phyloP scores from a whole-genome alignment of 2,797 vertebrate genomes.

The Phoeniculus purpureus region DNA sequence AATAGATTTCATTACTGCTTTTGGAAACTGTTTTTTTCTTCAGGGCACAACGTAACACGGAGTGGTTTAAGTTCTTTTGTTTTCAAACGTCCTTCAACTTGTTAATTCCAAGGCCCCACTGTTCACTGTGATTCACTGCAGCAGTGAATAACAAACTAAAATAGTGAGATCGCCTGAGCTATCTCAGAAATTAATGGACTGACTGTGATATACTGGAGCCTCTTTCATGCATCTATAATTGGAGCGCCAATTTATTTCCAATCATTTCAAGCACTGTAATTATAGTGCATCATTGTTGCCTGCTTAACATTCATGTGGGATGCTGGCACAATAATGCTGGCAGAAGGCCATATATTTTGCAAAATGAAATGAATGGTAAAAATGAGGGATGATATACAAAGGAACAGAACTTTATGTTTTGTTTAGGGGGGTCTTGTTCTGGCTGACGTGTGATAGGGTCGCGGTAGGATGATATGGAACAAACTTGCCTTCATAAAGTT shows the following conservation, averaged over 20 bases:
- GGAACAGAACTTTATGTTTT: slow-evolving; percentile 43
- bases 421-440: slow-evolving; percentile 47
- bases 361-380: slow-evolving; percentile 55
- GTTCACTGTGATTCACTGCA: slow-evolving; percentile 67
- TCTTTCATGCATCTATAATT: slow-evolving; percentile 81
- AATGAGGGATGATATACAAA: slow-evolving; percentile 54
- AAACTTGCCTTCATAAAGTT: not conserved
- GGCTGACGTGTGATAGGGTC: not conserved
- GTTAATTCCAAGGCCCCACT: slow-evolving; percentile 63
- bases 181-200: slow-evolving; percentile 83
- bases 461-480: slow-evolving; percentile 11
- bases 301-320: slow-evolving; percentile 79
- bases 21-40: not conserved
- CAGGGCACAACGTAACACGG: not conserved
- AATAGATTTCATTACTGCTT: not conserved
- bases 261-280: slow-evolving; percentile 84
- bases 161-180: slow-evolving; percentile 72
- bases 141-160: slow-evolving; percentile 66
- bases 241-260: slow-evolving; percentile 83
- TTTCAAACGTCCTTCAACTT: slow-evolving; percentile 63
- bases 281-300: slow-evolving; percentile 78
- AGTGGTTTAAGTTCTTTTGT: slow-evolving; percentile 36
- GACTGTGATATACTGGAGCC: slow-evolving; percentile 76
- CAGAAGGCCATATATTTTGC: slow-evolving; percentile 68
- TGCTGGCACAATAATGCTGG: slow-evolving; percentile 70